phyloP scores from a whole-genome alignment of 2,888 invertebrate genomes.

The Euphydryas editha region DNA sequence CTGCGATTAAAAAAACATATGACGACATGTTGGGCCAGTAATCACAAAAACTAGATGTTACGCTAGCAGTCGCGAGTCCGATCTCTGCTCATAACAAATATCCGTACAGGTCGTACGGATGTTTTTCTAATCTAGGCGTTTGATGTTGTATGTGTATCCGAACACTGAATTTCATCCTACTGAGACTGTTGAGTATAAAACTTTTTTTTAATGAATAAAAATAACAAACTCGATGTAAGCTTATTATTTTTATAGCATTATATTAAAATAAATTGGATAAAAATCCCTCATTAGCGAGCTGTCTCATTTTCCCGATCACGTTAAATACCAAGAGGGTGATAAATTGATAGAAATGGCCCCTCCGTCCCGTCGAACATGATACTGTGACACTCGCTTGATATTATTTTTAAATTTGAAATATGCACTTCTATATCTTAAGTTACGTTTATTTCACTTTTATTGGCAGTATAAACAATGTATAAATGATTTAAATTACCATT shows the following conservation, averaged over 20 bases:
- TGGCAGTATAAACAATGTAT: neutral
- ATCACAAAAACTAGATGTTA: no score
- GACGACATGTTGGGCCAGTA: no score
- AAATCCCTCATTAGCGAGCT: slow-evolving; percentile 36
- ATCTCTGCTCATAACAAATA: no score
- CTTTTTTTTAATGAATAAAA: no score
- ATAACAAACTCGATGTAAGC: slow-evolving; percentile 1
- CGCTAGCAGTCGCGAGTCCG: no score
- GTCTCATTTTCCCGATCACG: slow-evolving; percentile 47
- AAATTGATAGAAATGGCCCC: slow-evolving; percentile 55
- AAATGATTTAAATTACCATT: neutral
- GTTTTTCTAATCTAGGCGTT: no score
- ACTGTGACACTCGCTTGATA: slow-evolving; percentile 44
- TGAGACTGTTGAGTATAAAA: no score
- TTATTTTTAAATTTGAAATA: slow-evolving; percentile 37
- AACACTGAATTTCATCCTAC: no score
- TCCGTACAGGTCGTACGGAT: no score
- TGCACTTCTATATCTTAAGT: neutral
- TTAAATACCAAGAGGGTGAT: slow-evolving; percentile 61
- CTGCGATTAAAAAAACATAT: no score
- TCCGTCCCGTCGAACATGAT: slow-evolving; percentile 64
- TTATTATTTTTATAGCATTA: slow-evolving; percentile 30
- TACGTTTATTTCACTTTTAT: slow-evolving; percentile 1
- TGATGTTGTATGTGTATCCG: no score
- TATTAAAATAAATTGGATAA: slow-evolving; percentile 27